These are phyloP conservation scores for Semaprochilodus insignis DNA, from an alignment of 2,797 vertebrate species.

Conservation along the genomic window DNA sequence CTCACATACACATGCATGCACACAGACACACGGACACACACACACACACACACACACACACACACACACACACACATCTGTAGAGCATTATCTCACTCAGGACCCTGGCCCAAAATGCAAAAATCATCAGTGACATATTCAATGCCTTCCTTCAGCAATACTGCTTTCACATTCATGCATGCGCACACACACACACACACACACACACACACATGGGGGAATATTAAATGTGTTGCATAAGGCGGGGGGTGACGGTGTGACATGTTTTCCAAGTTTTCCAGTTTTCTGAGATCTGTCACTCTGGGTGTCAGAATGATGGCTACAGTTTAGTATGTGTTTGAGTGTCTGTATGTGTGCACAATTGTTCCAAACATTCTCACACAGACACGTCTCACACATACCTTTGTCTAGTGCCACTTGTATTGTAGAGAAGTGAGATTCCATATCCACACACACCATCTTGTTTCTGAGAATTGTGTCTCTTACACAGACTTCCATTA, in stretches of 20 bases:
- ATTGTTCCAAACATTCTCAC: neutral
- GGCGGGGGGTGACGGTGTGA: slow-evolving; percentile 7
- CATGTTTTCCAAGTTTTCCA: slow-evolving; percentile 20
- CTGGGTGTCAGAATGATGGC: neutral
- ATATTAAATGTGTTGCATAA: slow-evolving; percentile 26
- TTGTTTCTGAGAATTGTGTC: no score
- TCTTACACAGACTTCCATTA: no score
- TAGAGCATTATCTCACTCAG: slow-evolving; percentile 38
- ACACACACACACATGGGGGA: slow-evolving; percentile 4
- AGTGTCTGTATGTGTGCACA: neutral
- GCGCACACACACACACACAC: slow-evolving; percentile 17
- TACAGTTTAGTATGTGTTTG: neutral
- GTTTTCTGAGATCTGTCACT: slow-evolving; percentile 7
- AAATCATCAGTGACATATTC: slow-evolving; percentile 54
- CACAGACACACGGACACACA: slow-evolving; percentile 1
- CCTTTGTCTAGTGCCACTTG: neutral
- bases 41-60: slow-evolving; percentile 23
- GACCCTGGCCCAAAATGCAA: slow-evolving; percentile 54
- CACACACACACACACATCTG: slow-evolving; percentile 36
- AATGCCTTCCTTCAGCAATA: slow-evolving; percentile 41
- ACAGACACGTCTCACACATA: slow-evolving; percentile 5
- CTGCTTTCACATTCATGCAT: slow-evolving; percentile 3
- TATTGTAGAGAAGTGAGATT: neutral
- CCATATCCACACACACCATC: neutral
- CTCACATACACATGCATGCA: slow-evolving; percentile 1